Evolutionary conservation across 2,888 invertebrate genomes (phyloP), one percentile per base, ranked within the genome.

Genomic region (Gryllus longicercus): DNA sequence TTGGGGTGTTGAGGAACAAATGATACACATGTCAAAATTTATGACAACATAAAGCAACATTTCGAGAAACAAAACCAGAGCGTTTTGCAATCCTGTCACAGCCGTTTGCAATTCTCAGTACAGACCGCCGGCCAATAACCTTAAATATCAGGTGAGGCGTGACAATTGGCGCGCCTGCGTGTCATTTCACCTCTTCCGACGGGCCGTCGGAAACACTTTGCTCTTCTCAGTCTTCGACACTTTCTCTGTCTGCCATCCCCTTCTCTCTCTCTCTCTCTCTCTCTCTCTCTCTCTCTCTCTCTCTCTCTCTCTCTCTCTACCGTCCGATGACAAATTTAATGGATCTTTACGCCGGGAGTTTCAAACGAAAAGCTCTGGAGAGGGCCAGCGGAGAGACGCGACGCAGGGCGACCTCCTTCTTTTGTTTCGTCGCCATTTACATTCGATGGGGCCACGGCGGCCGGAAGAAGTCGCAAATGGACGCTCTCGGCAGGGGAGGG

Each of bases 291-390:
- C 63, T 18, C 18, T 63, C 2, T 63, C 18, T 2, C 2, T 63
- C 2, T 63, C 63, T 16, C 2, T 18, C 63, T 63, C 0, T 63
- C 63, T n/a, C 16, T 18, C 38, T 38, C 8, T 14, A n/a, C 63
- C 63, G 63, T 63, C 63, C 3, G n/a, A 63, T 63, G 63, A 63
- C 63, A 63, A 63, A 63, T 63, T 63, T 63, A 63, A 63, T 63
- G 63, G 63, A 63, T 63, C 63, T n/a, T 63, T n/a, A 63, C 63
- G 63, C 63, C 14, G 16, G 63, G 16, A 63, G n/a, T 63, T 63
- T 63, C 63, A 14, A 63, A 63, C n/a, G 63, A 63, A 63, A 16
- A 63, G 63, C 63, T 63, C 4, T 18, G n/a, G 63, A 63, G 63
- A 4, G 63, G 63, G 63, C 14, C 63, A 63, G n/a, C 63, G 63